These are phyloP conservation scores for Brachystomella parvula DNA, from an alignment of 1,140 invertebrate genomes.

Conservation along the genomic window DNA sequence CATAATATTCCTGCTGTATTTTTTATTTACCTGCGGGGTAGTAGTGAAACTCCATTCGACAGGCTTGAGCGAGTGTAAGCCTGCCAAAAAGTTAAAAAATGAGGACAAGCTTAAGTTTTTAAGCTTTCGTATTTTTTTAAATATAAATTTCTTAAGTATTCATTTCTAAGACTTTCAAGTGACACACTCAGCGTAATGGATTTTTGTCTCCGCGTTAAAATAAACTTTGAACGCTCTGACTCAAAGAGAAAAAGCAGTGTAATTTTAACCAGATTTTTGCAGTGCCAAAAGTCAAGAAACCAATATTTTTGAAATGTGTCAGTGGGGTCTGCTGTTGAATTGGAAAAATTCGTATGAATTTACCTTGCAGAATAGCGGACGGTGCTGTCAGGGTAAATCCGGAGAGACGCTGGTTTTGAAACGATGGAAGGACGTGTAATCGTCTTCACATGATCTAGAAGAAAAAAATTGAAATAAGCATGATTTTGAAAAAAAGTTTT, in stretches of 20 bases:
- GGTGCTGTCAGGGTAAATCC: conserved; percentile 37
- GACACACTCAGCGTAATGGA: too few species aligned
- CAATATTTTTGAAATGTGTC: too few species aligned
- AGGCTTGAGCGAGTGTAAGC: conserved; percentile 32
- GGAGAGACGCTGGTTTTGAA: conserved; percentile 34
- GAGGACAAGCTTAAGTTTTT: neutral
- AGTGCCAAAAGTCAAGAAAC: too few species aligned
- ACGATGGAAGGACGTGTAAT: conserved; percentile 32
- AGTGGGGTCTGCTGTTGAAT: neutral
- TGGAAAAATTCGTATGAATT: neutral
- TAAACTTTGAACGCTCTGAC: too few species aligned
- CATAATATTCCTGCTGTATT: too few species aligned
- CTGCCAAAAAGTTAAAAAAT: conserved; percentile 16
- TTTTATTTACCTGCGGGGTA: conserved; percentile 28
- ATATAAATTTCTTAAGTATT: too few species aligned
- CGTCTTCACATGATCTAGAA: conserved; percentile 37
- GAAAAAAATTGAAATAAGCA: neutral
- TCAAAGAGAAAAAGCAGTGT: too few species aligned
- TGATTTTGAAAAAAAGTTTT: too few species aligned
- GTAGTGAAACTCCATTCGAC: conserved; percentile 35
- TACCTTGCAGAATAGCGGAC: conserved; percentile 38
- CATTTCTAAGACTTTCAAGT: too few species aligned
- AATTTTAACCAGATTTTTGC: too few species aligned
- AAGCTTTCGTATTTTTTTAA: too few species aligned
- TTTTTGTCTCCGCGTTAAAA: too few species aligned